Conservation (phyloP, 2,797 vertebrate species). For the Hyperoplus immaculatus region DNA sequence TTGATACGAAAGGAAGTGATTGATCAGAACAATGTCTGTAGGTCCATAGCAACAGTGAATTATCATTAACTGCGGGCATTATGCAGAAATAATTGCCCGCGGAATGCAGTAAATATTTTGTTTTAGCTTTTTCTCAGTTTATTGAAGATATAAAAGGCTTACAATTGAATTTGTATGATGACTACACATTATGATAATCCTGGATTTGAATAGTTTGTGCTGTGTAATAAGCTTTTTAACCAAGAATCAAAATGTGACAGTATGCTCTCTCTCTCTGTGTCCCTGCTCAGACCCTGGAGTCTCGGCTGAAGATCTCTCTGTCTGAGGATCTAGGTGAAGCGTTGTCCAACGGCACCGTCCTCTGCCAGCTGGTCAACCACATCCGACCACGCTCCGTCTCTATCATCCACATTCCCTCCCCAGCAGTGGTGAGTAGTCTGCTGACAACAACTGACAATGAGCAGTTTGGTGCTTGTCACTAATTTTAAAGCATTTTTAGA, state of each 20-base stretch:
- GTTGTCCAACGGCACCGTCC: constrained; percentile 87
- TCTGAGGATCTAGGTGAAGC: constrained; percentile 88
- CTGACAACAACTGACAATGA: no score
- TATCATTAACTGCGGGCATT: no score
- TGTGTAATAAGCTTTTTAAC: not conserved
- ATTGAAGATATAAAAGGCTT: not conserved
- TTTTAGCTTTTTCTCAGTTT: not conserved
- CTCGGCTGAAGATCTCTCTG: constrained; percentile 85
- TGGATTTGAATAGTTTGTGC: not conserved
- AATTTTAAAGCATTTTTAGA: not conserved
- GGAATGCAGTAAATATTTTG: not conserved
- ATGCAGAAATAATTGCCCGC: no score
- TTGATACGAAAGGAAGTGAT: no score
- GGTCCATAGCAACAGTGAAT: no score
- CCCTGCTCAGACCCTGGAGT: constrained; percentile 86
- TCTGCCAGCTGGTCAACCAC: constrained; percentile 92
- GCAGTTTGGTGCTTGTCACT: no score
- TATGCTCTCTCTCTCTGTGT: not conserved
- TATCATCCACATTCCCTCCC: constrained; percentile 93
- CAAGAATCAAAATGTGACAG: not conserved
- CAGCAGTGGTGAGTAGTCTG: constrained; percentile 89
- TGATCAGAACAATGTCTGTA: no score
- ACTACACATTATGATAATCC: not conserved
- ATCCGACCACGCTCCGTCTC: constrained; percentile 88
- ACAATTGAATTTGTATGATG: not conserved